A percentile compares a stretch with the other conserved stretches of the same genome.
These are phyloP conservation scores for Actinia tenebrosa DNA, from an alignment of 64 coral and sea anemone genomes.

Conservation along the genomic window DNA sequence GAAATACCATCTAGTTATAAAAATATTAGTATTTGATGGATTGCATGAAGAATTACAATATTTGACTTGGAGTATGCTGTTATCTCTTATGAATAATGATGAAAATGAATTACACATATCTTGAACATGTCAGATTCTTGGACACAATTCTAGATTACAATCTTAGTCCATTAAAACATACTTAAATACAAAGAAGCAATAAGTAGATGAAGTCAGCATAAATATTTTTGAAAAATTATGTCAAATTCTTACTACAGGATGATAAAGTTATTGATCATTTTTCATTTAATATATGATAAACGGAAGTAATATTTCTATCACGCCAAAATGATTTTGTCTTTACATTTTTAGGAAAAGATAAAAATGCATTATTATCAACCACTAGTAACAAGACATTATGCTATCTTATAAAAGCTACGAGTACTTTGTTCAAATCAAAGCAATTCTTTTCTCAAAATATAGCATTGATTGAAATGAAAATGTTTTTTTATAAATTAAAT, in stretches of 20 bases:
- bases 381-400: no score
- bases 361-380: no score
- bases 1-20: background rate
- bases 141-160: background rate
- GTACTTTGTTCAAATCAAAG: no score
- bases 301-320: no score
- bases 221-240: no score
- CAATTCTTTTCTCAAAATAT: background rate
- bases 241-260: no score
- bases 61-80: background rate
- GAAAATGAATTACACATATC: background rate
- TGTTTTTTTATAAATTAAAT: background rate
- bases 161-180: slow-evolving; percentile 10
- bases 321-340: no score
- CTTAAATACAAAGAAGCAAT: background rate
- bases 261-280: no score
- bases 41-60: slow-evolving; percentile 3
- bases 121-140: slow-evolving; percentile 1
- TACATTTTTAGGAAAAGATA: no score
- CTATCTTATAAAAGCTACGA: no score
- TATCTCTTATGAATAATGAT: background rate
- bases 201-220: background rate
- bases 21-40: background rate
- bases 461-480: background rate
- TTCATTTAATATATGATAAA: no score